Conservation (phyloP, 2,113 vertebrate genomes). For the Psettodes erumei region DNA sequence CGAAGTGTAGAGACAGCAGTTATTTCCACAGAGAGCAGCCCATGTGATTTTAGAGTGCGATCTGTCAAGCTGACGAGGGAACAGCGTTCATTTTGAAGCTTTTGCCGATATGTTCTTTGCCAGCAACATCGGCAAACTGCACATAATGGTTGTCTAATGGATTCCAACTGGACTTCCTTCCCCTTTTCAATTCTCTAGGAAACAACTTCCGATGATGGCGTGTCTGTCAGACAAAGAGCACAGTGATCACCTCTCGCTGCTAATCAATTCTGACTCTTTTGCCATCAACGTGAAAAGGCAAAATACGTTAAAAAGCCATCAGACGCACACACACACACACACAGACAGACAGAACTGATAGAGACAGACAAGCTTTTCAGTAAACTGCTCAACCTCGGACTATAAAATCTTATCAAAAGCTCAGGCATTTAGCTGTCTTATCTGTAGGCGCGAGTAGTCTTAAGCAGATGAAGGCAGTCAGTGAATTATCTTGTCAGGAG, state of each 20-base stretch:
- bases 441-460: slow-evolving; percentile 53
- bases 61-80: slow-evolving; percentile 3
- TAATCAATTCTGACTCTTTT: slow-evolving; percentile 31
- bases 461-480: slow-evolving; percentile 55
- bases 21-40: background rate
- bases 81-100: background rate
- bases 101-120: slow-evolving; percentile 4
- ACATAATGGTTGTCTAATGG: slow-evolving; percentile 38
- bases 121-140: background rate
- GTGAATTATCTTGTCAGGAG: slow-evolving; percentile 80
- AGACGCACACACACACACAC: background rate
- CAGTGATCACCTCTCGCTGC: background rate
- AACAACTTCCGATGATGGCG: background rate
- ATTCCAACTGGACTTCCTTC: slow-evolving; percentile 9
- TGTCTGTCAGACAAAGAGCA: slow-evolving; percentile 41
- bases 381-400: slow-evolving; percentile 46
- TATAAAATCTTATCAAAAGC: slow-evolving; percentile 60
- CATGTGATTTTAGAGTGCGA: background rate
- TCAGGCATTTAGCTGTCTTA: slow-evolving; percentile 61
- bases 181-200: slow-evolving; percentile 1
- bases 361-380: slow-evolving; percentile 8
- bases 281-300: slow-evolving; percentile 2
- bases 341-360: background rate
- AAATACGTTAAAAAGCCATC: slow-evolving; percentile 4
- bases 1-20: background rate